Base-by-base conservation (phyloP, 2,888 invertebrate species). In the Dioctria rufipes region DNA sequence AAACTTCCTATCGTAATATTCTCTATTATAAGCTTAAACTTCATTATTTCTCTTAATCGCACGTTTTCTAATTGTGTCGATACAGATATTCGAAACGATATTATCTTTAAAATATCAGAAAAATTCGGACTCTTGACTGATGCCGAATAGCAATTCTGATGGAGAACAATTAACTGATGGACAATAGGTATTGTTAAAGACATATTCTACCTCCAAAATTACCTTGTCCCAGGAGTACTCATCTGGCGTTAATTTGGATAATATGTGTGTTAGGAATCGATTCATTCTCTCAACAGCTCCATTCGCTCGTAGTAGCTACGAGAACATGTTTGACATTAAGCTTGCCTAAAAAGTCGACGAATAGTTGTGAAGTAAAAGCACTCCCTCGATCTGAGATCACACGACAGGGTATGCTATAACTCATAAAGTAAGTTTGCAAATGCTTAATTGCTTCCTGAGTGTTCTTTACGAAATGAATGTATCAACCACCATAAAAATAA, bases 121-220 rank as follows among this genome's bases (percentile, higher is more conserved):
- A 4, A 66, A 42, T 40, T 66, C 11, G 3, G 37, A 39, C 8
- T 39, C 11, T 9, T 87, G 86, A 51, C 83, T 49, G 3, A 85
- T 66, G 2, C 86, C 86, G 65, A 85, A 86, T 43, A 86, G 78
- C 40, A 85, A 61, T 61, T 81, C 83, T 82, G 84, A 84, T 2
- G 86, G 85, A 3, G 85, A 83, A 67, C 85, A 83, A 0, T 84
- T 83, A 11, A 85, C 84, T 43, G 66, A 42, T 3, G 84, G 83
- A 60, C 83, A 81, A 6, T 85, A 51, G 0, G 84, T 85, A 81
- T 85, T 86, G 80, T 85, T 85, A 11, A 85, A 79, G 4, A 82
- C 80, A 81, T 83, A 85, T 79, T 85, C 85, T 5, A 82, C 84
- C 0, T 84, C 40, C 25, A 2, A 25, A 25, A 25, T 25, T 25